phyloP scores from a whole-genome alignment of 2,888 invertebrate genomes.

The Xestia sexstrigata region DNA sequence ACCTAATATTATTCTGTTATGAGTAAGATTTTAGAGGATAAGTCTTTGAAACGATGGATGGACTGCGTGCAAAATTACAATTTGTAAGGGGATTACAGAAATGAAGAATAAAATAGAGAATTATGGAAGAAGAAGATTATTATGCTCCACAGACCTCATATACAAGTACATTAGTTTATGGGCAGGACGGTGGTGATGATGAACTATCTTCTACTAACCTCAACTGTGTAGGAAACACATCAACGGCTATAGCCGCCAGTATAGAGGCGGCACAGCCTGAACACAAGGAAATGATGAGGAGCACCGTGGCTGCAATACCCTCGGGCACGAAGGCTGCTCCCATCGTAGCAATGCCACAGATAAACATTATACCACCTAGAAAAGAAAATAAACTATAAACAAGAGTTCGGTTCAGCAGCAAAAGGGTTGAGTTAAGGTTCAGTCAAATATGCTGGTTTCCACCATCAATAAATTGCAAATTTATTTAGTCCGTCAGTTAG shows the following conservation, averaged over 20 bases:
- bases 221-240: slow-evolving; percentile 85
- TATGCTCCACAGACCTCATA: background rate
- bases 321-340: slow-evolving; percentile 82
- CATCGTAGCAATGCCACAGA: slow-evolving; percentile 82
- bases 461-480: too few species aligned
- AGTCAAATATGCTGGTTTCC: background rate
- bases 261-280: slow-evolving; percentile 87
- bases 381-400: background rate
- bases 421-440: background rate
- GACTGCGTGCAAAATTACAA: background rate
- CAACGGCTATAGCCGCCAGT: slow-evolving; percentile 85
- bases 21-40: background rate
- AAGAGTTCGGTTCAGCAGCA: background rate
- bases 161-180: background rate
- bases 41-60: background rate
- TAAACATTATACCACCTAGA: slow-evolving; percentile 83
- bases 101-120: background rate
- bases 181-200: background rate
- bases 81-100: background rate
- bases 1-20: too few species aligned
- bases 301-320: slow-evolving; percentile 80
- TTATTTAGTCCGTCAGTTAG: too few species aligned
- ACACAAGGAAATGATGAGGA: slow-evolving; percentile 83
- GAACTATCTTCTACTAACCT: slow-evolving; percentile 71
- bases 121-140: background rate